Percentiles rank a stretch among this genome's conserved stretches.
Conservation (phyloP, 1,140 invertebrate species). For the Leptinotarsa texana region DNA sequence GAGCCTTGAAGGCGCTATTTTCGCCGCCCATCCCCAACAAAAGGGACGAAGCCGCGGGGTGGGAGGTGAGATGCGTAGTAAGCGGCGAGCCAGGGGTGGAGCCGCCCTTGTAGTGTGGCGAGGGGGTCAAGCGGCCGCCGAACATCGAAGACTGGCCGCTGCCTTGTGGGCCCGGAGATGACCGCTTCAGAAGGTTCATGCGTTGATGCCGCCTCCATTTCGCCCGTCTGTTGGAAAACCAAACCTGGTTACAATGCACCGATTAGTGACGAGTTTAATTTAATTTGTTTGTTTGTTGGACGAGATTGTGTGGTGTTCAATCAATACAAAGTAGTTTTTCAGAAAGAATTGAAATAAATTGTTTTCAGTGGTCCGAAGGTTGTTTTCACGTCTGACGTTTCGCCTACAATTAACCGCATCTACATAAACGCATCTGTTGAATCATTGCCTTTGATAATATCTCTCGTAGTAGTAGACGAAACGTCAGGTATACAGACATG, state of each 20-base stretch:
- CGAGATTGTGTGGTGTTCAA: too few relatives aligned
- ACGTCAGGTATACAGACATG: too few relatives aligned
- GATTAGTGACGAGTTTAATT: neutral
- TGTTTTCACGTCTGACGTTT: too few relatives aligned
- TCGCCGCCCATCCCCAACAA: constrained; percentile 75
- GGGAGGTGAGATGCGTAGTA: constrained; percentile 46
- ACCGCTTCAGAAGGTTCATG: constrained; percentile 87
- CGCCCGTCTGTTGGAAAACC: constrained; percentile 98
- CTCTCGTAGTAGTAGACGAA: too few relatives aligned
- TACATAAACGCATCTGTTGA: too few relatives aligned
- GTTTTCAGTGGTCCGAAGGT: too few relatives aligned
- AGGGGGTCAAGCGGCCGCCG: constrained; percentile 51
- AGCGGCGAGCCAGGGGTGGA: constrained; percentile 56
- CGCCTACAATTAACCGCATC: too few relatives aligned
- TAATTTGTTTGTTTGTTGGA: too few relatives aligned
- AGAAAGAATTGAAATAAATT: too few relatives aligned
- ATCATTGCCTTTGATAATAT: too few relatives aligned
- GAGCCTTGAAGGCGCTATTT: constrained; percentile 82
- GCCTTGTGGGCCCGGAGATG: constrained; percentile 58
- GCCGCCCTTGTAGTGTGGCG: constrained; percentile 52
- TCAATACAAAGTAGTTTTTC: too few relatives aligned
- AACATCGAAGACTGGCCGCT: constrained; percentile 56
- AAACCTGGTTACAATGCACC: constrained; percentile 71
- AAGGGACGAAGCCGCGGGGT: constrained; percentile 40
- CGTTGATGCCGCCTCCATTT: constrained; percentile 95